These are phyloP conservation scores for Actenoides lindsayi DNA, from an alignment of 2,113 vertebrate genomes.

Conservation along the genomic window DNA sequence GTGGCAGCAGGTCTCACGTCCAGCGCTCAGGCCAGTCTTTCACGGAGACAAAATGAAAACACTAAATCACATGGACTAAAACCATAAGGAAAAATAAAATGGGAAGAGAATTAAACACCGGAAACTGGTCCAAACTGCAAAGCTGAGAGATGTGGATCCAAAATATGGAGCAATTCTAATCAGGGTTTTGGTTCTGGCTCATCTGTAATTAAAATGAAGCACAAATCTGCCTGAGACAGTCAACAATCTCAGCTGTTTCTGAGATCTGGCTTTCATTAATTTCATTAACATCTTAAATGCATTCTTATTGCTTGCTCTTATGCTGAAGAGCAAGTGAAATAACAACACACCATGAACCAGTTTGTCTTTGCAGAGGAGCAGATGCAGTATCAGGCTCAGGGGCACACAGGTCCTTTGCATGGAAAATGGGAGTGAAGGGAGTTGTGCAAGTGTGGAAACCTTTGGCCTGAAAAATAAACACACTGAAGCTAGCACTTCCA, in stretches of 20 bases:
- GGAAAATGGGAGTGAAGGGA: background rate
- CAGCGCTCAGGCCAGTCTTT: background rate
- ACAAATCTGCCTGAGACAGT: constrained; percentile 66
- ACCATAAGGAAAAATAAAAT: constrained; percentile 12
- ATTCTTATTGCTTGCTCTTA: constrained; percentile 61
- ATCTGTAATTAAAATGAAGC: constrained; percentile 70
- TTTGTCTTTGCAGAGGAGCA: constrained; percentile 29
- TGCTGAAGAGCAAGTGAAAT: constrained; percentile 51
- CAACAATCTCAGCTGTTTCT: constrained; percentile 62
- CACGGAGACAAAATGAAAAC: background rate
- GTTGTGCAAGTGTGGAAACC: constrained; percentile 4
- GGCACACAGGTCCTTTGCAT: background rate
- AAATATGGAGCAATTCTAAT: constrained; percentile 60
- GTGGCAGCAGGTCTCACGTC: background rate
- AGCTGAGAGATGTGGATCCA: constrained; percentile 29
- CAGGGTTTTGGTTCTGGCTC: constrained; percentile 40
- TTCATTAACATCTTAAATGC: constrained; percentile 70
- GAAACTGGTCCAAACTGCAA: constrained; percentile 41
- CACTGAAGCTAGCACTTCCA: background rate
- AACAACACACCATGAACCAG: constrained; percentile 38
- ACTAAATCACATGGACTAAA: constrained; percentile 19
- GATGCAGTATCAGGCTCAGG: constrained; percentile 23
- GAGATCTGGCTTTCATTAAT: constrained; percentile 68
- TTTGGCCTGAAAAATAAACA: background rate
- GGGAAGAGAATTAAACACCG: background rate